Evolutionary conservation across 2,888 invertebrate genomes (phyloP).

Genomic region (Eustalomyia histrio): DNA sequence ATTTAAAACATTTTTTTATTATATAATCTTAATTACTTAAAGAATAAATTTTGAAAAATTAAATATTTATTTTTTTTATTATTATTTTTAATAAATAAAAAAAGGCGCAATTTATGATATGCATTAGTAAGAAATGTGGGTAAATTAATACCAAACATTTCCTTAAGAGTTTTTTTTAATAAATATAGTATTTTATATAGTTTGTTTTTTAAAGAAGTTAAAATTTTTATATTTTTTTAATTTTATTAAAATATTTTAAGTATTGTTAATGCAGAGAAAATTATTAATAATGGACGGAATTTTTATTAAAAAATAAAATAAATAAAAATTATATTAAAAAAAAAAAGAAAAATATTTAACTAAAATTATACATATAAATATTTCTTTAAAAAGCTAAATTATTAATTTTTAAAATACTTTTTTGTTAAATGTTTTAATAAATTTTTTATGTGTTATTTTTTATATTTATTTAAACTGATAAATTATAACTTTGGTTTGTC

Average conservation of each 20-base stretch:
- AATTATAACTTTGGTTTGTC: conserved; percentile 77
- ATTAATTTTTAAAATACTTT: conserved; percentile 23
- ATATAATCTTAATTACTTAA: conserved; percentile 54
- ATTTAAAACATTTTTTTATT: conserved; percentile 60
- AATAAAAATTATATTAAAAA: conserved; percentile 64
- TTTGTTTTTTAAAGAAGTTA: conserved; percentile 69
- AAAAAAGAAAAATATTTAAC: conserved; percentile 64
- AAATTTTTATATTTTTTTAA: conserved; percentile 55
- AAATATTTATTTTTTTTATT: conserved; percentile 31
- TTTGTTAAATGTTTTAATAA: conserved; percentile 23
- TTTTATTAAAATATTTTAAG: conserved; percentile 45
- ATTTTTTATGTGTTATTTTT: conserved; percentile 35
- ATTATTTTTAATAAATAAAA: conserved; percentile 66
- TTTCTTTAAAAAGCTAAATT: conserved; percentile 37
- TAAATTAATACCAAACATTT: conserved; percentile 30
- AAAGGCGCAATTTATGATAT: conserved; percentile 79
- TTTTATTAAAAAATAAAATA: conserved; percentile 71
- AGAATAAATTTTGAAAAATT: conserved; percentile 63
- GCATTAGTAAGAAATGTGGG: conserved; percentile 75
- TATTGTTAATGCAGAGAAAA: conserved; percentile 64
- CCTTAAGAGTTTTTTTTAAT: conserved; percentile 48
- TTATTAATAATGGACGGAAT: conserved; percentile 77
- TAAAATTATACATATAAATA: conserved; percentile 32
- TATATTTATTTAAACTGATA: conserved; percentile 45
- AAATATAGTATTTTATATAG: conserved; percentile 33